Base-by-base conservation (phyloP, 1,140 invertebrate genomes). In the Eriocheir sinensis region DNA sequence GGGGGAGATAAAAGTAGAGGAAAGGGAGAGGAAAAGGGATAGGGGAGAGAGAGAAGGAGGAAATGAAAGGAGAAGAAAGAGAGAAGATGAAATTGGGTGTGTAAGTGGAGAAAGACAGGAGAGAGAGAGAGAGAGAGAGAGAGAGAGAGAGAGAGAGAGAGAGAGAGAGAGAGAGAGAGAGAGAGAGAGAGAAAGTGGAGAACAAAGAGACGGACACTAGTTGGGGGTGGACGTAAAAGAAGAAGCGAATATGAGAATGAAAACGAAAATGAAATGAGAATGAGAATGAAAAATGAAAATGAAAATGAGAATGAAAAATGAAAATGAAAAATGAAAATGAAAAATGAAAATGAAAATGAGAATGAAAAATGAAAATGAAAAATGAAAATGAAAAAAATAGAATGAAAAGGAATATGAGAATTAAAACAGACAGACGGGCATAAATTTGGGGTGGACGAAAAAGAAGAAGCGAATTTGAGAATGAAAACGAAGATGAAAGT, bases 91-190 rank as follows among this genome's bases (percentile, higher is more conserved):
- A 41, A 17, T 9, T n/a, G 60, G 27, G 60, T 72, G 21, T n/a
- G n/a, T 72, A 72, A 72, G n/a, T 36, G 32, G 0, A 72, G 12
- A 9, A 27, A 15, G 40, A 17, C n/a, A 40, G n/a, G 34, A 36
- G 53, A 17, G 53, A 38, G n/a, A 40, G 48, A 27, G 48, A 34
- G 53, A 79, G 34, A 36, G 53, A 36, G 90, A 38, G 90, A 60
- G 32, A 38, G 90, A 36, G 60, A 27, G 53, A 79, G 48, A 34
- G 90, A 27, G n/a, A 36, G 90, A 41, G 90, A 80, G 90, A 38
- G 34, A 40, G 27, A 36, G 89, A 34, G 89, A 38, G 30, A n/a
- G 48, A n/a, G 0, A 21, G 30, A 79, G 21, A 34, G 38, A 38
- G 53, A 38, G 30, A 30, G 27, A 32, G 53, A 34, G 40, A n/a